These are phyloP conservation scores for Portevinia maculata DNA, from an alignment of 2,888 invertebrate genomes.

Conservation along the genomic window DNA sequence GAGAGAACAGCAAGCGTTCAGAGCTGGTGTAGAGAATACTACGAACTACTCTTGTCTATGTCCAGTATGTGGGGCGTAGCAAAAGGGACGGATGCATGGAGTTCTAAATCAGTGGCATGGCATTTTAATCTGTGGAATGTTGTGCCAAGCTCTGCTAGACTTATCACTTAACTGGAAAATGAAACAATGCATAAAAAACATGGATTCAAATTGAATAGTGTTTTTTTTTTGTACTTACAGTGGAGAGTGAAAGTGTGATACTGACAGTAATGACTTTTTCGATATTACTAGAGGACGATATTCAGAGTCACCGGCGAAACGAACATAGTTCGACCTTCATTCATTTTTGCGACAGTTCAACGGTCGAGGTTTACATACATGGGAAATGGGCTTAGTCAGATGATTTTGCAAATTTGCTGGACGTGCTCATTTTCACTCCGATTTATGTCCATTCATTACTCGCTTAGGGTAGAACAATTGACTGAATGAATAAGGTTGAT, in stretches of 20 bases:
- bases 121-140: constrained; percentile 18
- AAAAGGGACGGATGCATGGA: background rate
- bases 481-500: background rate
- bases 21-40: constrained; percentile 5
- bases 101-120: constrained; percentile 34
- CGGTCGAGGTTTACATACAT: constrained; percentile 8
- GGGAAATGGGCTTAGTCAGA: constrained; percentile 12
- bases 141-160: constrained; percentile 12
- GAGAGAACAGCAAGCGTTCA: background rate
- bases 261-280: background rate
- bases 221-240: constrained; percentile 6
- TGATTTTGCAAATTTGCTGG: background rate
- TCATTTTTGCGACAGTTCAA: constrained; percentile 21
- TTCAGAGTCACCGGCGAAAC: background rate
- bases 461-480: background rate
- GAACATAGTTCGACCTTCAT: background rate
- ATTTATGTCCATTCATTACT: background rate
- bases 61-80: background rate
- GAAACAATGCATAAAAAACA: background rate
- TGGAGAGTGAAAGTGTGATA: constrained; percentile 26
- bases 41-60: background rate
- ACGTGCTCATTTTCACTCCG: background rate
- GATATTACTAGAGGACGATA: background rate
- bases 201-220: constrained; percentile 17
- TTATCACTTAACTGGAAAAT: constrained; percentile 32